Evolutionary conservation across 2,113 vertebrate species (phyloP), one percentile per base, ranked within the genome.

Genomic region (Colaptes auratus): DNA sequence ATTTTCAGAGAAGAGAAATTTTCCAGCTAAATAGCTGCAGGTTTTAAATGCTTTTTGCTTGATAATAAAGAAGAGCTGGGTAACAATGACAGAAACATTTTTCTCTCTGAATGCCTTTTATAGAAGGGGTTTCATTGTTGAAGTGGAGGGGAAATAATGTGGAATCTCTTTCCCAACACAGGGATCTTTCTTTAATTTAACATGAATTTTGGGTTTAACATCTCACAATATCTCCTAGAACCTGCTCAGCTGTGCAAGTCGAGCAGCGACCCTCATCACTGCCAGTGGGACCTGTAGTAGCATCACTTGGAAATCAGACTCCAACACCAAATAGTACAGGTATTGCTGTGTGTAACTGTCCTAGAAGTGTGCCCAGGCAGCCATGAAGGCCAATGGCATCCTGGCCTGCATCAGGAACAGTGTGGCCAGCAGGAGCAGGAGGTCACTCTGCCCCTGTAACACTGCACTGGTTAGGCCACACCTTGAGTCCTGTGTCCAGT

Each of bases 251-350:
- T 98, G 97, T 99, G 99, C 98, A 99, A 99, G 98, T 98, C 98
- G 89, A 99, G 97, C 99, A 98, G 95, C 98, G 99, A 91, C 99
- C 99, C n/a, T 99, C 99, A 21, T 99, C 99, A 48, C 95, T 99
- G 95, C 98, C 98, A 9, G 98, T 99, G 94, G 99, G 99, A 95
- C 98, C 99, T 53, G 98, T 98, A 30, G 98, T 99, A 97, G 98
- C 99, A n/a, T 98, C 99, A 10, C 98, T 99, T 91, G 99, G 99
- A 91, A 99, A 98, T 96, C 99, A 99, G 97, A 99, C 99, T 89
- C 99, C 99, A 82, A 99, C 99, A 94, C 99, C 99, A 96, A 99
- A 99, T 95, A 99, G 99, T 98, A 99, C 99, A 99, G 99, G 99
- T 99, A 98, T 36, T 67, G 61, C 63, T 77, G 48, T 88, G 23